These are phyloP conservation scores for Burhinus oedicnemus DNA, from an alignment of 2,113 vertebrate species.

Conservation along the genomic window DNA sequence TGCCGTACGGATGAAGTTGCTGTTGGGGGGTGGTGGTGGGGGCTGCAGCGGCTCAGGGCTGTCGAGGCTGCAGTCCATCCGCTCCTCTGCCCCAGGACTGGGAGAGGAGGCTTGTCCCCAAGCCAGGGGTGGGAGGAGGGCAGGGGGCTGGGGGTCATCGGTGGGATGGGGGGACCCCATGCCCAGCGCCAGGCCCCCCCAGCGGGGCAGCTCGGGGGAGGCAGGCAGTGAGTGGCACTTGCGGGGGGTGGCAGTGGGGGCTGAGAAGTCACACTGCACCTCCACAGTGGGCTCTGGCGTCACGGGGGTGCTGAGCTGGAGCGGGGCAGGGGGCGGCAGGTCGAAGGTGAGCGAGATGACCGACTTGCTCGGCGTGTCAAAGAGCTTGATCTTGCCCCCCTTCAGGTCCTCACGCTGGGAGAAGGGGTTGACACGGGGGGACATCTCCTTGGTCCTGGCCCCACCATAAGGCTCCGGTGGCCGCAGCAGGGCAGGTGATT, in stretches of 20 bases:
- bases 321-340: slow-evolving; percentile 77
- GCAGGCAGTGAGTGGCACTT: slow-evolving; percentile 86
- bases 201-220: slow-evolving; percentile 82
- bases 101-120: background rate
- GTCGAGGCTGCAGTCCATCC: slow-evolving; percentile 85
- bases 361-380: slow-evolving; percentile 88
- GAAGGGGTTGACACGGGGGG: slow-evolving; percentile 87
- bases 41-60: slow-evolving; percentile 52
- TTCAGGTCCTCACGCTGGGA: slow-evolving; percentile 88
- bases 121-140: background rate
- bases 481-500: slow-evolving; percentile 22
- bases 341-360: slow-evolving; percentile 84
- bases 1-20: slow-evolving; percentile 66
- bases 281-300: slow-evolving; percentile 56
- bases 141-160: background rate
- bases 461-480: background rate
- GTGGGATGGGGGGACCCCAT: background rate
- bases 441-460: slow-evolving; percentile 67
- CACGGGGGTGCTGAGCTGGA: slow-evolving; percentile 59
- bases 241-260: slow-evolving; percentile 51
- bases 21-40: slow-evolving; percentile 6
- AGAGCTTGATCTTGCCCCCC: slow-evolving; percentile 88
- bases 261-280: background rate
- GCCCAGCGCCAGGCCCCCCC: slow-evolving; percentile 35
- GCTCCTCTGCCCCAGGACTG: slow-evolving; percentile 61